A percentile compares a stretch with the other conserved stretches of the same genome.
Conservation (phyloP, 2,797 vertebrate genomes). For the Spheniscus humboldti region DNA sequence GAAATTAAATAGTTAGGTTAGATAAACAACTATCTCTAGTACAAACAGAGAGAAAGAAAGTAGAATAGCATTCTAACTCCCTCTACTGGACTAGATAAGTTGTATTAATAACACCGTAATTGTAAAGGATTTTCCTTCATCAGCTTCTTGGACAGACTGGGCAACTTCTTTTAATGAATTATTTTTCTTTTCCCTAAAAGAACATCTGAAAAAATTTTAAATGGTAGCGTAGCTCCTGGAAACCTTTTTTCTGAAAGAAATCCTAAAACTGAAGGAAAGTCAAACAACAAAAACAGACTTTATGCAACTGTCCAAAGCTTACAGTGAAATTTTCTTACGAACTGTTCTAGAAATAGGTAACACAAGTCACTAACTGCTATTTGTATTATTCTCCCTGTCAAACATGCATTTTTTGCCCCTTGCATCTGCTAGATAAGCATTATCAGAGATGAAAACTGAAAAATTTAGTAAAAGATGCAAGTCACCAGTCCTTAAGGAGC, state of each 20-base stretch:
- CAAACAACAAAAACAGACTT: neutral
- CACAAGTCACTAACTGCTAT: neutral
- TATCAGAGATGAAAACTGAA: neutral
- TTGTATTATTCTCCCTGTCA: neutral
- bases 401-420: neutral
- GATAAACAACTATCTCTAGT: neutral
- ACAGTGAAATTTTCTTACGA: neutral
- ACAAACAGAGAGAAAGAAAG: neutral
- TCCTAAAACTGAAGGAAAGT: neutral
- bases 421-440: neutral
- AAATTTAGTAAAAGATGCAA: neutral
- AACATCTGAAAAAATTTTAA: neutral
- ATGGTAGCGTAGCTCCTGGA: neutral
- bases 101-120: neutral
- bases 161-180: neutral
- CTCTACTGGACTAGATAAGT: constrained; percentile 20
- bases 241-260: neutral
- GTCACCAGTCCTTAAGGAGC: neutral
- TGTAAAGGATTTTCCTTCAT: neutral
- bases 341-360: neutral
- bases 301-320: neutral
- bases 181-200: neutral
- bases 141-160: neutral
- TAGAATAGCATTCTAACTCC: constrained; percentile 32
- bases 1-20: neutral